phyloP scores from a whole-genome alignment of 2,888 invertebrate species.

The Apamea anceps region DNA sequence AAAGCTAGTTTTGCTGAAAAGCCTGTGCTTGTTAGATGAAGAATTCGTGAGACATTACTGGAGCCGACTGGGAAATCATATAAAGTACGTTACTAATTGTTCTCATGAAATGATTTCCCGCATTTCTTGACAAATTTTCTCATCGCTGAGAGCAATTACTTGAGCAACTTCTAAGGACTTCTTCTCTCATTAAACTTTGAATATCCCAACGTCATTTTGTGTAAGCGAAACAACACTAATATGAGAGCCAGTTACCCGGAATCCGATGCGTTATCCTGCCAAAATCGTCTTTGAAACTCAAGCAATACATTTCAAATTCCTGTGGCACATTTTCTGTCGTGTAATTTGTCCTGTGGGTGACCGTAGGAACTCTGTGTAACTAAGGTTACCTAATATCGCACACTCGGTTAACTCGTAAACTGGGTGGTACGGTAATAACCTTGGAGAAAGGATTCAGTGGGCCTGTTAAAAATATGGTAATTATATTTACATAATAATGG shows the following conservation, averaged over 20 bases:
- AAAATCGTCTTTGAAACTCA: slow-evolving; percentile 10
- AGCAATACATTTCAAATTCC: slow-evolving; percentile 38
- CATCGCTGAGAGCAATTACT: slow-evolving; percentile 31
- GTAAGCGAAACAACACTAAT: slow-evolving; percentile 49
- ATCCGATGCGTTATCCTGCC: not conserved
- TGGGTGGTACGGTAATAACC: slow-evolving; percentile 38
- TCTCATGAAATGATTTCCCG: slow-evolving; percentile 51
- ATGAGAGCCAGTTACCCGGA: slow-evolving; percentile 28
- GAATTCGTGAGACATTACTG: slow-evolving; percentile 42
- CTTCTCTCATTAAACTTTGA: slow-evolving; percentile 42
- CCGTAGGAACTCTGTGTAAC: slow-evolving; percentile 50
- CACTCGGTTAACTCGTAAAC: slow-evolving; percentile 59
- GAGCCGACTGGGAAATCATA: slow-evolving; percentile 64
- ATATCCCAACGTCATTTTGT: slow-evolving; percentile 43
- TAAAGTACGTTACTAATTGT: slow-evolving; percentile 61
- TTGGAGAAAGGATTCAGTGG: slow-evolving; percentile 47
- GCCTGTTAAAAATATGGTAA: slow-evolving; percentile 48
- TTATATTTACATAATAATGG: slow-evolving; percentile 46
- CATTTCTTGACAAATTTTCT: slow-evolving; percentile 52
- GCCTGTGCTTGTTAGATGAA: slow-evolving; percentile 44
- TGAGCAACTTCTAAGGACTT: slow-evolving; percentile 16
- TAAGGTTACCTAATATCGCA: slow-evolving; percentile 58
- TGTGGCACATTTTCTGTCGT: slow-evolving; percentile 15
- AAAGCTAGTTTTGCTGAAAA: slow-evolving; percentile 39
- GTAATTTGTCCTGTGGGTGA: slow-evolving; percentile 55